Evolutionary conservation across 2,888 invertebrate species (phyloP).

Genomic region (Acrobasis repandana): DNA sequence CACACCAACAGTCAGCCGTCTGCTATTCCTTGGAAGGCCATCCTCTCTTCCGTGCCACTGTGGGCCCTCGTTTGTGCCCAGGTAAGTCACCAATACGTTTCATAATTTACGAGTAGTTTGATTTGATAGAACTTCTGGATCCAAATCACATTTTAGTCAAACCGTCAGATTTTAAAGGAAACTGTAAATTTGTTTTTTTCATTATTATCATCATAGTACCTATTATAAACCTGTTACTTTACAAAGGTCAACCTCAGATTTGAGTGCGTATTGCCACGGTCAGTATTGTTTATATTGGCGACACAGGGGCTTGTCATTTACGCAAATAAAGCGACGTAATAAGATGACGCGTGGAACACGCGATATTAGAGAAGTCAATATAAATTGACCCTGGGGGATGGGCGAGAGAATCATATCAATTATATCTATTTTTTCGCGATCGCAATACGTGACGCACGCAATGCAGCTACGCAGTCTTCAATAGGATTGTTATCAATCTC

Average conservation of each 20-base stretch:
- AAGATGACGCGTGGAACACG: background rate
- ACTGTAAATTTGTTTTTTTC: too few species aligned
- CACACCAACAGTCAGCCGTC: constrained; percentile 79
- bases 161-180: too few species aligned
- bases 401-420: constrained; percentile 8
- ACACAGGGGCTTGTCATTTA: constrained; percentile 11
- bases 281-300: constrained; percentile 2
- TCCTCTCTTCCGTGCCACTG: constrained; percentile 86
- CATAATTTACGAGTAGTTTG: too few species aligned
- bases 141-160: too few species aligned
- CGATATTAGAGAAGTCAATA: constrained; percentile 8
- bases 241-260: background rate
- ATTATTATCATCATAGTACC: background rate
- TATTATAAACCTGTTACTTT: background rate
- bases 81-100: constrained; percentile 45
- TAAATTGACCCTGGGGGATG: constrained; percentile 10
- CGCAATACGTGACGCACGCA: constrained; percentile 12
- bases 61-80: constrained; percentile 90
- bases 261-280: constrained; percentile 1
- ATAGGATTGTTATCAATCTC: constrained; percentile 19
- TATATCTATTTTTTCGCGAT: constrained; percentile 8
- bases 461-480: constrained; percentile 10
- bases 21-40: constrained; percentile 87
- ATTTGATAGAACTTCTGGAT: too few species aligned
- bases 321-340: constrained; percentile 16